Evolutionary conservation across 2,888 invertebrate species (phyloP).

Genomic region (Maniola hyperantus): DNA sequence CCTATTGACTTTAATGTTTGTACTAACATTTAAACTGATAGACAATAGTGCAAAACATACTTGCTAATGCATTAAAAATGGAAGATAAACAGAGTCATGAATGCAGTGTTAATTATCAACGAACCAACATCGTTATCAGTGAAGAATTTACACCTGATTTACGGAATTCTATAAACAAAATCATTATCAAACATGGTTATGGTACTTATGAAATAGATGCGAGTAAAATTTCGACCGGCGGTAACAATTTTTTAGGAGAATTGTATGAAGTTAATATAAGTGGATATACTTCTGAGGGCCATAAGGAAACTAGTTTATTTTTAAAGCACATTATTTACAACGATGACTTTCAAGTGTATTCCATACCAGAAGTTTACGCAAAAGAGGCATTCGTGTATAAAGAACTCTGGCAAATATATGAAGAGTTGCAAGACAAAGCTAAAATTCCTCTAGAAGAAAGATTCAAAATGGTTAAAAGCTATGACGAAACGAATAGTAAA

Average conservation of each 20-base stretch:
- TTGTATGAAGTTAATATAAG: slow-evolving; percentile 52
- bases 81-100: slow-evolving; percentile 16
- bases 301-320: slow-evolving; percentile 53
- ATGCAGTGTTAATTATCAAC: slow-evolving; percentile 21
- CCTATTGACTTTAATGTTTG: no score
- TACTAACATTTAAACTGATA: background rate
- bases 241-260: slow-evolving; percentile 53
- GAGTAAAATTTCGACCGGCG: slow-evolving; percentile 46
- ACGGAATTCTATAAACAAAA: slow-evolving; percentile 35
- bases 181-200: slow-evolving; percentile 47
- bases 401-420: slow-evolving; percentile 51
- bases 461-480: slow-evolving; percentile 52
- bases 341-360: slow-evolving; percentile 48
- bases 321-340: slow-evolving; percentile 52
- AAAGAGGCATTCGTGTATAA: slow-evolving; percentile 56
- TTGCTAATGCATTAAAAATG: slow-evolving; percentile 9
- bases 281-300: slow-evolving; percentile 44
- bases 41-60: background rate
- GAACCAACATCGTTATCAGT: slow-evolving; percentile 17
- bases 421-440: slow-evolving; percentile 50
- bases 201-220: slow-evolving; percentile 40
- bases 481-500: slow-evolving; percentile 47
- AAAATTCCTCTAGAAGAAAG: slow-evolving; percentile 50
- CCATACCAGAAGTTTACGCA: slow-evolving; percentile 48
- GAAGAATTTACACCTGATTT: slow-evolving; percentile 32